Conservation (phyloP, 2,113 vertebrate species). For the Papio anubis region DNA sequence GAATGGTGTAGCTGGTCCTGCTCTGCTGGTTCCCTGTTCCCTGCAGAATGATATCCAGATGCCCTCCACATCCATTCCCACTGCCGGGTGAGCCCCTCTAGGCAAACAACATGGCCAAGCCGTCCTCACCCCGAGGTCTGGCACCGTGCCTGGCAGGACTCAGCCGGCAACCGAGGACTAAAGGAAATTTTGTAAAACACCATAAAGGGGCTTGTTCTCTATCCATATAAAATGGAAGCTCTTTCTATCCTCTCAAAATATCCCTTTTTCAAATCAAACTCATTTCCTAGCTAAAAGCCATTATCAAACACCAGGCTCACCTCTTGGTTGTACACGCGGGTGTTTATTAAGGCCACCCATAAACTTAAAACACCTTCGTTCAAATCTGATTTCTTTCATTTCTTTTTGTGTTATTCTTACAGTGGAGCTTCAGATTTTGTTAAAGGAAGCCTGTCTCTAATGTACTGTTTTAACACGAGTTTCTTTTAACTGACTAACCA, state of each 20-base stretch:
- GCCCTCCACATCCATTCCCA: rapidly evolving
- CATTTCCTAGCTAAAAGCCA: neutral
- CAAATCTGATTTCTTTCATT: neutral
- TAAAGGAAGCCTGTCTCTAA: neutral
- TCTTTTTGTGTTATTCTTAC: neutral
- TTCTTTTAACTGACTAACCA: neutral
- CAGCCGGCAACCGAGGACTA: neutral
- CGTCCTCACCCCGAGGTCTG: neutral
- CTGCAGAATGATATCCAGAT: neutral
- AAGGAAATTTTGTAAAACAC: neutral
- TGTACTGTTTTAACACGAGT: neutral
- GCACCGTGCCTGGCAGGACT: too few relatives aligned
- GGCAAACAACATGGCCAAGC: too few relatives aligned
- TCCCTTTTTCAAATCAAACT: neutral
- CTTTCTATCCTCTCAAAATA: neutral
- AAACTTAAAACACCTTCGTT: neutral
- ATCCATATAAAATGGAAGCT: neutral
- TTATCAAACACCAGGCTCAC: neutral
- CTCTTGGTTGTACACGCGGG: neutral
- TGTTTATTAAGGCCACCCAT: neutral
- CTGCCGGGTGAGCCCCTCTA: neutral
- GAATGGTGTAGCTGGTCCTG: neutral
- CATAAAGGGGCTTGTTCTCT: neutral
- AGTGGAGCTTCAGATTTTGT: neutral
- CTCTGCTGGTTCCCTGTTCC: neutral